phyloP scores from a whole-genome alignment of 2,888 invertebrate species.

The Polydesmus complanatus region DNA sequence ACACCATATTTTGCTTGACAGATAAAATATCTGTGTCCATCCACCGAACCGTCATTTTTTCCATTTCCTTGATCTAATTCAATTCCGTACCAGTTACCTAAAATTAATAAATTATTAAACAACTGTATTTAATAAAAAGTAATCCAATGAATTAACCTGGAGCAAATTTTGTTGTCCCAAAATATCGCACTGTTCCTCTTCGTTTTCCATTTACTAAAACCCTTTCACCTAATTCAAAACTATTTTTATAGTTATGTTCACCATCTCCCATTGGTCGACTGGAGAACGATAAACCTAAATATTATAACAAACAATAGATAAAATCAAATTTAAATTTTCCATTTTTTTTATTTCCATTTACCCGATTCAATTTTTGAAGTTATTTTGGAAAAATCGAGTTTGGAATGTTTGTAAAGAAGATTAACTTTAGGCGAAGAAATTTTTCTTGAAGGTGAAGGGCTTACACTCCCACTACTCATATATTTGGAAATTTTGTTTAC shows the following conservation, averaged over 20 bases:
- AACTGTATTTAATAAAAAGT: neutral
- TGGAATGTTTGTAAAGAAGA: slow-evolving; percentile 19
- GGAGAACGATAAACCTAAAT: neutral
- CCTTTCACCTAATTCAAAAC: slow-evolving; percentile 31
- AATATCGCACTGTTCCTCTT: slow-evolving; percentile 33
- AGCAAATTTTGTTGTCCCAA: slow-evolving; percentile 36
- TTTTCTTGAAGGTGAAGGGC: slow-evolving; percentile 12
- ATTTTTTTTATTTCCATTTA: slow-evolving; percentile 20
- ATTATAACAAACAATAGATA: neutral
- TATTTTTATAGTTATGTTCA: neutral
- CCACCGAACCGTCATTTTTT: slow-evolving; percentile 37
- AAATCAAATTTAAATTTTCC: no score
- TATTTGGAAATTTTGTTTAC: slow-evolving; percentile 33
- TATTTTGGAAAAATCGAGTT: slow-evolving; percentile 33
- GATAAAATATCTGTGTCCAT: slow-evolving; percentile 36
- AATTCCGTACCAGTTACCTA: slow-evolving; percentile 38
- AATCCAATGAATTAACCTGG: slow-evolving; percentile 27
- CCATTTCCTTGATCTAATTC: slow-evolving; percentile 36
- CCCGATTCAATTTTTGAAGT: slow-evolving; percentile 36
- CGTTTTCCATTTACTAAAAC: slow-evolving; percentile 35
- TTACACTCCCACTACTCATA: slow-evolving; percentile 14
- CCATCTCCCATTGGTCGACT: neutral
- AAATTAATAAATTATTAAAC: neutral
- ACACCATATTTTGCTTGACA: slow-evolving; percentile 35
- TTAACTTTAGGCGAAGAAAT: neutral